phyloP scores from a whole-genome alignment of 2,113 vertebrate genomes.

The Alces alces region DNA sequence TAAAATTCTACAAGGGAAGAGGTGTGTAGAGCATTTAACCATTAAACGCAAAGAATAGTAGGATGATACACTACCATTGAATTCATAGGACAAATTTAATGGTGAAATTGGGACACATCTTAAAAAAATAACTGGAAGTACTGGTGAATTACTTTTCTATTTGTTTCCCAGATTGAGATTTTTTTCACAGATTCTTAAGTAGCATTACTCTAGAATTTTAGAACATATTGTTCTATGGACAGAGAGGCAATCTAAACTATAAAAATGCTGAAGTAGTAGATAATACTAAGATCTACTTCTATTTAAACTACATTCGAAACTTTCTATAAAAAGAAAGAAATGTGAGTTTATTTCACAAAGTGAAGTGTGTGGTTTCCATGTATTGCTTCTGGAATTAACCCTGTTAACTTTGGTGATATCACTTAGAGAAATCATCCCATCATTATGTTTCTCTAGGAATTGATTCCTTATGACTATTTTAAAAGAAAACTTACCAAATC shows the following conservation, averaged over 20 bases:
- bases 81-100: background rate
- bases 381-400: background rate
- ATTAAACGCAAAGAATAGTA: background rate
- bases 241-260: background rate
- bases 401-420: background rate
- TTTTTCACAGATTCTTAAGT: background rate
- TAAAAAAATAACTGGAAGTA: background rate
- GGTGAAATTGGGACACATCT: background rate
- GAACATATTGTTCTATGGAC: background rate
- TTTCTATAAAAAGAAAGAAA: background rate
- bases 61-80: background rate
- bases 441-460: background rate
- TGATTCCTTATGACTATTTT: background rate
- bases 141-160: background rate
- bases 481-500: background rate
- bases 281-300: background rate
- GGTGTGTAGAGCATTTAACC: background rate
- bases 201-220: background rate
- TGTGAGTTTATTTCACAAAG: background rate
- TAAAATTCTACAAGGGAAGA: background rate
- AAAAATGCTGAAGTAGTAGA: background rate
- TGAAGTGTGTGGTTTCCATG: background rate
- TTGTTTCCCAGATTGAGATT: background rate
- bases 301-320: no score
- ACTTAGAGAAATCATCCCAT: background rate